Evolutionary conservation across 1,140 invertebrate genomes (phyloP), one percentile per base, ranked within the genome.

Genomic region (Megalopta genalis): DNA sequence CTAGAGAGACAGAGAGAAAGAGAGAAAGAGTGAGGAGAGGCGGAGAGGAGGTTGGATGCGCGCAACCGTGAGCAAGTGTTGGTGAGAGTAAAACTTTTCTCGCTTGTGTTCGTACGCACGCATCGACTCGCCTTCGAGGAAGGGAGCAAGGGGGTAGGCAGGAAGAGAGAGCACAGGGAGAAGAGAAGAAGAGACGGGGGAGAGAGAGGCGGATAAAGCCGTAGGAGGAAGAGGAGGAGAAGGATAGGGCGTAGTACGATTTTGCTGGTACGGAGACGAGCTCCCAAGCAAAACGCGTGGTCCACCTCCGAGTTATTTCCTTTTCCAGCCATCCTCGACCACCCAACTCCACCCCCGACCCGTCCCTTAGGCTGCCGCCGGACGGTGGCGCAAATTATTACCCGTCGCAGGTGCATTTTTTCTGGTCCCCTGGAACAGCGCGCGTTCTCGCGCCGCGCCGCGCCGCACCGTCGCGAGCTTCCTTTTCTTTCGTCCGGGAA

Each of bases 1-100:
- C 49, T 52, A 63, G 71, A 72, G 70, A 65, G 23, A 21, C 16
- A 32, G 72, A 66, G 73, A 52, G 14, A 57, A 76, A 46, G 25
- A 52, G 6, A 25, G 32, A 25, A 25, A 60, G 57, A 57, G 52
- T n/a, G 23, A 54, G 59, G 27, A 74, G 70, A 72, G 80, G 49
- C 70, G 49, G 70, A 71, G 82, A 83, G 84, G 68, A 82, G 83
- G 81, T 73, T 80, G 79, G 81, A 86, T 79, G 82, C 81, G 86
- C 85, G 86, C 80, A 82, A 12, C 66, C 71, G 57, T 52, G 79
- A 39, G 25, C 68, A 37, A 23, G 89, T 92, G 76, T 85, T 90
- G 81, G 92, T 93, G 90, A 92, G 91, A 90, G 87, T 93, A 93
- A 93, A 93, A 93, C 86, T 93, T 93, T 93, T 91, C 90, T 89